A percentile compares a stretch with the other conserved stretches of the same genome.
Conservation (phyloP, 2,888 invertebrate species). For the Pammene fasciana region DNA sequence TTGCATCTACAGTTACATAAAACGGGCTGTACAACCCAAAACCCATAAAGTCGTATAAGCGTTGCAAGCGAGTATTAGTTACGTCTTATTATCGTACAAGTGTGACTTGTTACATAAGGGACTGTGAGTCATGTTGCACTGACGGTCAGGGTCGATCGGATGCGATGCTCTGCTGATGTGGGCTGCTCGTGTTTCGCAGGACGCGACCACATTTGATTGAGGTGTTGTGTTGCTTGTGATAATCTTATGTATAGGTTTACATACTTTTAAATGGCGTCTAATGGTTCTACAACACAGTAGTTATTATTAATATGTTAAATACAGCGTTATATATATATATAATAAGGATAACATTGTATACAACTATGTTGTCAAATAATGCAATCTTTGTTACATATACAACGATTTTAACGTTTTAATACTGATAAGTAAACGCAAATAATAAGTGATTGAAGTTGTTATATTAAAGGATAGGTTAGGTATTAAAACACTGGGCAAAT, state of each 20-base stretch:
- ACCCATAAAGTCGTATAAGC: background rate
- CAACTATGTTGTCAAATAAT: background rate
- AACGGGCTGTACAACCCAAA: background rate
- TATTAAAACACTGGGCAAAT: no score
- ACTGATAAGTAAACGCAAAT: background rate
- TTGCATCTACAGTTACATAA: background rate
- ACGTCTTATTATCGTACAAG: background rate
- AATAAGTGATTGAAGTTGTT: no score
- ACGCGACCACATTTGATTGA: background rate
- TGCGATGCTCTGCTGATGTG: background rate
- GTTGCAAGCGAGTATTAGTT: background rate
- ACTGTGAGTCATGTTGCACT: constrained; percentile 21
- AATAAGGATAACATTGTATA: background rate
- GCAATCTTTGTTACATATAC: background rate
- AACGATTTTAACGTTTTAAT: background rate
- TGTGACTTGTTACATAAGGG: constrained; percentile 21
- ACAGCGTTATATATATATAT: background rate
- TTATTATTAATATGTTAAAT: no score
- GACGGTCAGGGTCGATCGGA: constrained; percentile 25
- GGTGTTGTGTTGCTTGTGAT: background rate
- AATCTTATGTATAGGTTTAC: background rate
- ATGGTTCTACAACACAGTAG: background rate
- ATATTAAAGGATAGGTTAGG: no score
- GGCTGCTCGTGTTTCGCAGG: background rate
- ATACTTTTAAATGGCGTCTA: background rate